Conservation (phyloP, 2,113 vertebrate genomes). For the Falco punctatus region DNA sequence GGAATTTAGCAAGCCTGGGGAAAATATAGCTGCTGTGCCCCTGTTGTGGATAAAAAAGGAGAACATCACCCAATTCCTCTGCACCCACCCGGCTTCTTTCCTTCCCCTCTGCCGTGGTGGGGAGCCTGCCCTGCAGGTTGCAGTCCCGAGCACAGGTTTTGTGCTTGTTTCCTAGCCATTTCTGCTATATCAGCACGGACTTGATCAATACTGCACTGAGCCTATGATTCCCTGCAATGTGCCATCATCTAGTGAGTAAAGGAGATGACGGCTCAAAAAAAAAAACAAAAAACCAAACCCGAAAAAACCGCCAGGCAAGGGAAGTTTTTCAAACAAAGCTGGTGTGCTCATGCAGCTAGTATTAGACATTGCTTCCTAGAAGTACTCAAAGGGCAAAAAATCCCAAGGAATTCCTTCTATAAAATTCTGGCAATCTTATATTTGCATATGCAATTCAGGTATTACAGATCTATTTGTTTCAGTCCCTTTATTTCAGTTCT, state of each 20-base stretch:
- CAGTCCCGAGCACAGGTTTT: not conserved
- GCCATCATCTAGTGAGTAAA: not conserved
- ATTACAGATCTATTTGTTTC: not conserved
- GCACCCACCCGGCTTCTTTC: not conserved
- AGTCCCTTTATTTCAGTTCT: not conserved
- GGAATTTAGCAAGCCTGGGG: not conserved
- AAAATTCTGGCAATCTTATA: accelerated
- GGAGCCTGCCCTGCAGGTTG: not conserved
- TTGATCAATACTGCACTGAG: not conserved
- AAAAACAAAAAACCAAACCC: too few species aligned
- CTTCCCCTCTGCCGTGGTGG: not conserved
- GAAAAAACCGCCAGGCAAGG: not conserved
- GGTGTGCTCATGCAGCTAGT: accelerated
- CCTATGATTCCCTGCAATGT: not conserved
- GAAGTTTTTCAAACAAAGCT: not conserved
- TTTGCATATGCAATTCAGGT: not conserved
- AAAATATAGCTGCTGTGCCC: not conserved
- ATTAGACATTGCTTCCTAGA: not conserved
- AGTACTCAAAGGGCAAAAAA: not conserved
- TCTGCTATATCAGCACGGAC: not conserved
- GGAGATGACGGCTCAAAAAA: not conserved
- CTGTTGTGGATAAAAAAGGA: not conserved
- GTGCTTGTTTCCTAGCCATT: not conserved
- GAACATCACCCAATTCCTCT: not conserved
- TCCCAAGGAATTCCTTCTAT: not conserved